phyloP scores from a whole-genome alignment of 1,140 invertebrate species.

The Panagrolaimus sp. region DNA sequence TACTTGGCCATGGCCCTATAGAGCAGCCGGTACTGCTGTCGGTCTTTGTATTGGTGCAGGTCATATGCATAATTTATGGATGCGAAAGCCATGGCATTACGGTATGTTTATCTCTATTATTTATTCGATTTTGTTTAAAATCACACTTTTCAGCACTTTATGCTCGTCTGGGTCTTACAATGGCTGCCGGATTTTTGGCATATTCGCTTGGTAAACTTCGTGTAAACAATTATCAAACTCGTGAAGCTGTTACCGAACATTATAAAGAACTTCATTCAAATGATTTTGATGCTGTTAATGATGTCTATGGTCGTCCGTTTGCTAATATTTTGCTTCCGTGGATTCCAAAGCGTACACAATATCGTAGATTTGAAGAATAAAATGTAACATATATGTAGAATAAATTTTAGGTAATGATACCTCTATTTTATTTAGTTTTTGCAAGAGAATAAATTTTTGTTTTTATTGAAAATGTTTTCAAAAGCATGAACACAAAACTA shows the following conservation, averaged over 20 bases:
- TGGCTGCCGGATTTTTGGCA: slow-evolving; percentile 28
- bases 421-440: too few species aligned
- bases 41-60: slow-evolving; percentile 27
- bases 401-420: too few species aligned
- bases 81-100: slow-evolving; percentile 52
- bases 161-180: slow-evolving; percentile 33
- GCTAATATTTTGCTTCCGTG: slow-evolving; percentile 51
- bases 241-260: slow-evolving; percentile 52
- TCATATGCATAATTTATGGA: slow-evolving; percentile 40
- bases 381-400: too few species aligned
- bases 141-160: slow-evolving; percentile 34
- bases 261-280: slow-evolving; percentile 53
- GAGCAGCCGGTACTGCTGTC: slow-evolving; percentile 27
- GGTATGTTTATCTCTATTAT: slow-evolving; percentile 38
- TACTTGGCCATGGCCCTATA: slow-evolving; percentile 51
- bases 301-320: slow-evolving; percentile 48
- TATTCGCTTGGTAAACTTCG: slow-evolving; percentile 44
- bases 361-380: slow-evolving; percentile 54
- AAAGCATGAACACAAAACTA: too few species aligned
- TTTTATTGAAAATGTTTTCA: too few species aligned
- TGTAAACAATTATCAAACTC: slow-evolving; percentile 46
- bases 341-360: slow-evolving; percentile 49
- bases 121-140: background rate
- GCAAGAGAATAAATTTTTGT: too few species aligned
- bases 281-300: slow-evolving; percentile 51